Evolutionary conservation across 1,140 invertebrate genomes (phyloP).

Genomic region (Subanguina moxae): DNA sequence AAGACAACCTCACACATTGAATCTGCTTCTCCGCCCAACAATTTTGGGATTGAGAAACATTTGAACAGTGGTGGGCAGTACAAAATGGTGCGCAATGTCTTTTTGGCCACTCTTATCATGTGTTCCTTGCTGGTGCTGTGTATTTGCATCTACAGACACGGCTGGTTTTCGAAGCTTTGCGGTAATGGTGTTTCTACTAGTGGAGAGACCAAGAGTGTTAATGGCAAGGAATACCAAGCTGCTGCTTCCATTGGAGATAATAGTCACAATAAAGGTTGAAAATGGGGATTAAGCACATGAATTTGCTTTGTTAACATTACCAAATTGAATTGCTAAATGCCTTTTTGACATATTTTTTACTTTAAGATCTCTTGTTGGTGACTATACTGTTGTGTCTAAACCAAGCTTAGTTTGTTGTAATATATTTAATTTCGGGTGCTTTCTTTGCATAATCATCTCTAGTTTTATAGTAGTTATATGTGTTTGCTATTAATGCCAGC

Average conservation of each 20-base stretch:
- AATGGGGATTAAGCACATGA: no score
- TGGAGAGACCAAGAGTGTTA: not conserved
- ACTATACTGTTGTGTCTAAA: no score
- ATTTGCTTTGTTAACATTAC: no score
- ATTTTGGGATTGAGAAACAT: not conserved
- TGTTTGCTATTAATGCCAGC: no score
- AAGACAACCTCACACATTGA: not conserved
- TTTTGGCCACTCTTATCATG: not conserved
- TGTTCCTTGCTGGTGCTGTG: not conserved
- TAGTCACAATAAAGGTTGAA: not conserved
- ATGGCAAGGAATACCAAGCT: conserved; percentile 7
- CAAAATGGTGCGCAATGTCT: conserved; percentile 9
- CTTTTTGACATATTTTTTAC: no score
- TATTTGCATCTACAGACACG: not conserved
- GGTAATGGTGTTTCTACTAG: not conserved
- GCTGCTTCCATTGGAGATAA: not conserved
- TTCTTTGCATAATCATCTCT: no score
- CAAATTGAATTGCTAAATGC: no score
- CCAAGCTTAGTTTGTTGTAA: no score
- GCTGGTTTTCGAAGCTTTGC: not conserved
- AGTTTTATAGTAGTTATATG: no score
- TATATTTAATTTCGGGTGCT: no score
- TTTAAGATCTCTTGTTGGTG: no score
- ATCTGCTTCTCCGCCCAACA: not conserved
- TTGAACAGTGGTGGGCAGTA: conserved; percentile 1